These are phyloP conservation scores for Caloenas nicobarica DNA, from an alignment of 2,113 vertebrate species.

Conservation along the genomic window DNA sequence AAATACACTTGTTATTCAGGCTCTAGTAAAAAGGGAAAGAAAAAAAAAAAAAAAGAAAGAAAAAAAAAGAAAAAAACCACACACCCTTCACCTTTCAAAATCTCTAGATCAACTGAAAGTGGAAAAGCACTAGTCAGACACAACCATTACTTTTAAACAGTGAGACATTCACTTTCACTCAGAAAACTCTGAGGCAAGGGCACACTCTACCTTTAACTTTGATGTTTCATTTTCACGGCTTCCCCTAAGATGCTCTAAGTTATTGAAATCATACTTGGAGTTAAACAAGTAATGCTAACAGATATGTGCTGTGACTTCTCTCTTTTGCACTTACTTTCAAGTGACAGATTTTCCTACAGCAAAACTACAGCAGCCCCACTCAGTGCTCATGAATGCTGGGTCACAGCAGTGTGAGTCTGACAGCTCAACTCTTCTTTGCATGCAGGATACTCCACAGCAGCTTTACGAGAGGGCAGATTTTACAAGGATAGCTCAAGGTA, in stretches of 20 bases:
- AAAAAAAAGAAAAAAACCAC: too few relatives aligned
- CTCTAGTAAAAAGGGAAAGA: not conserved
- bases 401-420: accelerated
- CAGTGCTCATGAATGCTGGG: not conserved
- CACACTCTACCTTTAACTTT: not conserved
- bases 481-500: not conserved
- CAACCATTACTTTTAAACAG: not conserved
- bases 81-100: not conserved
- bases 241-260: not conserved
- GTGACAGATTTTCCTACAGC: not conserved
- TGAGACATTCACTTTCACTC: not conserved
- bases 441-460: not conserved
- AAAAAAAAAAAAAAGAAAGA: not conserved
- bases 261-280: not conserved
- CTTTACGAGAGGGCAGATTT: not conserved
- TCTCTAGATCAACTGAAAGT: not conserved
- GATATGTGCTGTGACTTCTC: not conserved
- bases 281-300: not conserved
- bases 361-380: not conserved
- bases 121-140: not conserved
- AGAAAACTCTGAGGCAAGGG: not conserved
- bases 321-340: not conserved
- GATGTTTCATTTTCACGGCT: not conserved
- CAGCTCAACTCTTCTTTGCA: not conserved
- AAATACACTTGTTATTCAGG: not conserved